A percentile compares a stretch with the other conserved stretches of the same genome.
Conservation (phyloP, 1,140 invertebrate genomes). For the Atta cephalotes region DNA sequence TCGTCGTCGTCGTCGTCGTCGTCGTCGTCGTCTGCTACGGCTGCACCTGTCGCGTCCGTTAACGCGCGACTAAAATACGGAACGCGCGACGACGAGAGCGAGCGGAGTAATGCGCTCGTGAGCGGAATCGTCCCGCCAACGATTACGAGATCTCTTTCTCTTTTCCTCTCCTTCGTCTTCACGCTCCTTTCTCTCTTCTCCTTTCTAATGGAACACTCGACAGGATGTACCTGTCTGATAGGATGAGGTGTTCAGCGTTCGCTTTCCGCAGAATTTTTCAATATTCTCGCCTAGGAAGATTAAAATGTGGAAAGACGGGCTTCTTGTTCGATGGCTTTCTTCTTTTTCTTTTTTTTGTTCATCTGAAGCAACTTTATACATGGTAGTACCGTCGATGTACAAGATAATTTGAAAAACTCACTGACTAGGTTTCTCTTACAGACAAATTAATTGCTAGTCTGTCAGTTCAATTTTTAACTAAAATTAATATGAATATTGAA, state of each 20-base stretch:
- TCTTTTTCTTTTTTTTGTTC: not conserved
- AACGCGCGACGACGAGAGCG: conserved; percentile 61
- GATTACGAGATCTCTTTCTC: conserved; percentile 51
- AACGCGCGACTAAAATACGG: conserved; percentile 81
- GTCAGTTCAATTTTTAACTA: conserved; percentile 10
- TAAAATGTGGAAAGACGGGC: conserved; percentile 62
- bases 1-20: conserved; percentile 29
- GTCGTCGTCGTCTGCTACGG: conserved; percentile 41
- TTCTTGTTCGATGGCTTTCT: conserved; percentile 22
- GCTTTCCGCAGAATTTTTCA: conserved; percentile 60
- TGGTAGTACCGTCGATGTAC: conserved; percentile 20
- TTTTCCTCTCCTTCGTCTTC: not conserved
- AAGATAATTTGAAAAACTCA: conserved; percentile 43
- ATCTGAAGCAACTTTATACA: conserved; percentile 10
- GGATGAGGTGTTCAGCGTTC: conserved; percentile 43
- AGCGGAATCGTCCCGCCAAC: conserved; percentile 52
- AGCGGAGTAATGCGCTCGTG: conserved; percentile 10
- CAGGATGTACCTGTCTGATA: conserved; percentile 60
- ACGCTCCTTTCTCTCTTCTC: not conserved
- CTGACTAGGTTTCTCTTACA: not conserved
- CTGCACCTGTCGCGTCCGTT: conserved; percentile 79
- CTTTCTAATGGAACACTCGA: conserved; percentile 48
- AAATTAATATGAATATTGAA: not conserved
- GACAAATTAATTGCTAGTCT: conserved; percentile 3
- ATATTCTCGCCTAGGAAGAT: conserved; percentile 61